Base-by-base conservation (phyloP, 2,888 invertebrate genomes). In the Yponomeuta plumbellus region DNA sequence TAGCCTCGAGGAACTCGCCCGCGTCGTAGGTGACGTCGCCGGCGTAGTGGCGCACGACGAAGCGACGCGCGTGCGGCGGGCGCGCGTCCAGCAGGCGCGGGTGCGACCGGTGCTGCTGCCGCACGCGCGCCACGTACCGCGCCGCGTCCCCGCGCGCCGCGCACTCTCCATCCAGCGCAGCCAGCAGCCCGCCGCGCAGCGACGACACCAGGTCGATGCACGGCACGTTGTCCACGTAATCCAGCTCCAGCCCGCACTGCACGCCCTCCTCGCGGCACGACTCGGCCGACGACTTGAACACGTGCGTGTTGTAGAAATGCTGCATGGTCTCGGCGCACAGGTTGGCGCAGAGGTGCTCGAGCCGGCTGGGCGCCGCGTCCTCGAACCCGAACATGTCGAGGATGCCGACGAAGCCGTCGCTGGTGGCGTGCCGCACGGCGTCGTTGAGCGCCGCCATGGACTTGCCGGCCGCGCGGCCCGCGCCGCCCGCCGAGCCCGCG, bases 381-480 rank as follows among this genome's bases (percentile, higher is more conserved):
- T 98, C 98, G 88, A 98, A 98, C 6, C 98, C 98, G 88, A 98
- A 98, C 97, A 98, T 97, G 84, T 98, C 98, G 67, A 98, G 92
- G 77, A 98, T 97, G 61, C 98, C 98, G 72, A 98, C 98, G 86
- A 98, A 98, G 11, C 98, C 98, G 84, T 98, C 97, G 34, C 34
- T 34, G 1, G 97, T 97, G 52, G 97, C 97, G 89, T 97, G 97
- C 63, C 97, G 92, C 67, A 98, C 97, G 1, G 97, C 97, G 85
- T 97, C 97, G 85, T 97, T 97, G 66, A 98, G 91, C 5, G 96
- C 97, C 13, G 97, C 96, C 97, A 97, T 97, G 22, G 97, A 97
- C 80, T 97, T 96, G 71, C 97, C 97, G 63, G 97, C 97, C 20
- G 96, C 95, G 69, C 94, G 93, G 64, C 72, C 26, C 11, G 88